Evolutionary conservation across 2,888 invertebrate species (phyloP).

Genomic region (Macrophya alboannulata): DNA sequence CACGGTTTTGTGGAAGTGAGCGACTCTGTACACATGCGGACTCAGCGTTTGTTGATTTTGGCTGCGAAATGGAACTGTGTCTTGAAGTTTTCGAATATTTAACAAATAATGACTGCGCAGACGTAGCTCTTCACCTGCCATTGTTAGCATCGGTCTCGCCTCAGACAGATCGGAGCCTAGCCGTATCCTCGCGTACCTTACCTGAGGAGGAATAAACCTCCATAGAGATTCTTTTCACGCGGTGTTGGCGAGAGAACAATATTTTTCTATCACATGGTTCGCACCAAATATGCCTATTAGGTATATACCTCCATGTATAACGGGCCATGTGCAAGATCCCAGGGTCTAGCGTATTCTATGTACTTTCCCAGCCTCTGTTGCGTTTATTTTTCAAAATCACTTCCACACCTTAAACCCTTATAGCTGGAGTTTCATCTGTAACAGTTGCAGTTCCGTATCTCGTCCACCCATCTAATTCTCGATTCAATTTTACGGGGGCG

Average conservation of each 20-base stretch:
- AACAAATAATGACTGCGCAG: conserved; percentile 71
- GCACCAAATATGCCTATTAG: conserved; percentile 42
- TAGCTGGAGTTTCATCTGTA: not conserved
- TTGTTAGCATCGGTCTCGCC: conserved; percentile 37
- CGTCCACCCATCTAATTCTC: conserved; percentile 25
- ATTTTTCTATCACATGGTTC: conserved; percentile 53
- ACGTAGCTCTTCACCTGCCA: conserved; percentile 54
- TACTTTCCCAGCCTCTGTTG: conserved; percentile 24
- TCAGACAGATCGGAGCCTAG: conserved; percentile 49
- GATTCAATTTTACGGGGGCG: not conserved
- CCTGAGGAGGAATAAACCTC: conserved; percentile 30
- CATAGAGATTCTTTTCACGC: conserved; percentile 37
- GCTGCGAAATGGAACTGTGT: conserved; percentile 63
- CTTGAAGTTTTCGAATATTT: conserved; percentile 69
- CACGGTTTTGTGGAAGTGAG: conserved; percentile 20
- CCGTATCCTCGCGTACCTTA: conserved; percentile 7
- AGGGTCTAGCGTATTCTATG: conserved; percentile 3
- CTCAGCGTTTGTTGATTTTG: conserved; percentile 69
- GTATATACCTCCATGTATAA: conserved; percentile 4
- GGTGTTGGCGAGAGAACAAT: conserved; percentile 46
- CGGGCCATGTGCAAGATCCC: conserved; percentile 22
- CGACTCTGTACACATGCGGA: conserved; percentile 65
- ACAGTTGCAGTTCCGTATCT: not conserved
- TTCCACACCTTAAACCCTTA: not conserved
- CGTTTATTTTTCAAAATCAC: conserved; percentile 46